A percentile compares a stretch with the other conserved stretches of the same genome.
Conservation (phyloP, 2,888 invertebrate genomes). For the Malachius bipustulatus region DNA sequence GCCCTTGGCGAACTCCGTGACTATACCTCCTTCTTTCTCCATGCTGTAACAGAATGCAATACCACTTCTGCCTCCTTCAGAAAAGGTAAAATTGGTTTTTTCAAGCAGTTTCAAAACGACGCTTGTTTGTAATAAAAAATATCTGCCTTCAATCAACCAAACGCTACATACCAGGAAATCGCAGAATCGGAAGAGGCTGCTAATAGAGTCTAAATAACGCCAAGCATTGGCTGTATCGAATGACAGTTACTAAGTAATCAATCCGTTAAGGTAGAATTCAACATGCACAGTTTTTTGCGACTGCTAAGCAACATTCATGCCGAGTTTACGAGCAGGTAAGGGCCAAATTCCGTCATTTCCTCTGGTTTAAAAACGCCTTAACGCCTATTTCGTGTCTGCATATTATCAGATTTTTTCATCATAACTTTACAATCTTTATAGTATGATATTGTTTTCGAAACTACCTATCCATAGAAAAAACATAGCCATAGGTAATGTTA, state of each 20-base stretch:
- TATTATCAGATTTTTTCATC: no score
- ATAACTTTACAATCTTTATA: no score
- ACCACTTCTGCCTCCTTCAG: slow-evolving; percentile 3
- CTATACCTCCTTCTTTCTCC: slow-evolving; percentile 1
- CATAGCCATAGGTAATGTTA: no score
- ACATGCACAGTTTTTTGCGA: background rate
- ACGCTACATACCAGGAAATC: slow-evolving; percentile 1
- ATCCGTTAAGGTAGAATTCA: slow-evolving; percentile 1
- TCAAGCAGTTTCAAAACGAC: background rate
- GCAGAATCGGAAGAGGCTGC: background rate
- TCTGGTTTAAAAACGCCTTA: slow-evolving; percentile 1
- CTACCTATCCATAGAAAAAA: no score
- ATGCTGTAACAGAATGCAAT: background rate
- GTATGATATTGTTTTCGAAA: no score
- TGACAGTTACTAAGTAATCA: background rate
- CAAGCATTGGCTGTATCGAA: background rate
- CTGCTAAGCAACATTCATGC: slow-evolving; percentile 2
- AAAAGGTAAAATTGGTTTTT: background rate
- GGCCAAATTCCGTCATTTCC: slow-evolving; percentile 2
- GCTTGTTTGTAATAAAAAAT: slow-evolving; percentile 1
- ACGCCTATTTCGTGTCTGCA: no score
- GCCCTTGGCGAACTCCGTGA: slow-evolving; percentile 3
- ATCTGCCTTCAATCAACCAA: slow-evolving; percentile 3
- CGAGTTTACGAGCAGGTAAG: background rate
- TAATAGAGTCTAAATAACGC: background rate